Evolutionary conservation across 2,888 invertebrate genomes (phyloP), one percentile per base, ranked within the genome.

Genomic region (Drosophila subsilvestris): DNA sequence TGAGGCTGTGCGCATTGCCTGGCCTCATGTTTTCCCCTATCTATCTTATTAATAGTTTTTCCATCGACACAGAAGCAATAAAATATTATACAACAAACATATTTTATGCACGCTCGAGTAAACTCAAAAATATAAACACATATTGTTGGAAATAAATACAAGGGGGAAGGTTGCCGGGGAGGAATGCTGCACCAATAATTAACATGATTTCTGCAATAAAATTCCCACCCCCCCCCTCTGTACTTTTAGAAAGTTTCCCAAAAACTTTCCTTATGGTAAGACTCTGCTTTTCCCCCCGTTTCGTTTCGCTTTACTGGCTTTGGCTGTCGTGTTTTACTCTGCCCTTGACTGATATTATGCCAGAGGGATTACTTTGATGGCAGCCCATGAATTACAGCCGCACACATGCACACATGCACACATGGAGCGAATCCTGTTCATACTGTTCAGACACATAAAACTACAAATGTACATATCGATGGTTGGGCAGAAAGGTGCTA

Each of bases 301-400:
- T 43, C 44, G 17, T 44, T 63, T 62, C 43, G 63, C 63, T 63
- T 72, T 63, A 56, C 72, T 72, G 63, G 56, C 73, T 72, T 72
- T 63, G 51, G 47, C 73, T 70, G 72, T 71, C 62, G 72, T 69
- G 71, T 54, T 62, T 61, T 50, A 71, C 62, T 50, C 69, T 55
- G 69, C 54, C 72, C 69, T 69, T 72, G 72, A 69, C 69, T 72
- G 61, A 66, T 71, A 69, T 69, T 69, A 69, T 71, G 69, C 72
- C 69, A 54, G 69, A 54, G 69, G 69, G 69, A 69, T 71, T 69
- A 72, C 69, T 69, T 69, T 69, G 69, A 69, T 69, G 72, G 69
- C 72, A 62, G 62, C 72, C 72, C 72, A 69, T 69, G 69, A 69
- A 55, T 69, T 71, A 69, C 62, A 71, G 72, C 54, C 54, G 54